Evolutionary conservation across 2,113 vertebrate species (phyloP), one percentile per base, ranked within the genome.

Genomic region (Dissostichus mawsoni): DNA sequence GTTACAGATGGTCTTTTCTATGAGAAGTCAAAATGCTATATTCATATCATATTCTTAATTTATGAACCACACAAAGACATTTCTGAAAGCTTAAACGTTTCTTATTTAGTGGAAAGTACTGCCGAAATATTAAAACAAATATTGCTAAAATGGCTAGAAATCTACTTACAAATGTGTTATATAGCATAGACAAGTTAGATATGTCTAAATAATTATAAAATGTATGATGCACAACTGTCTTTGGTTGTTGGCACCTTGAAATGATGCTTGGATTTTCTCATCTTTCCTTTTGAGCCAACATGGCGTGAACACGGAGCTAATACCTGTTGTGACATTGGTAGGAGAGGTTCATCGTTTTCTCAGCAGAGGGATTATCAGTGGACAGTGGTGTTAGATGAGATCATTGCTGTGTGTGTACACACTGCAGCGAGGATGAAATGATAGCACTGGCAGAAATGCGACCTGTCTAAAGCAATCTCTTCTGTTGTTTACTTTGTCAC

Each of bases 401-500:
- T 10, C 52, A 53, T 53, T 53, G 52, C 18, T 51, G 23, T 80
- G 76, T 75, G 61, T 71, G 47, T 51, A 56, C 48, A 56, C 62
- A 45, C 59, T 45, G 29, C 25, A 77, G 59, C 74, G 63, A 23
- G 33, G 66, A 76, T 70, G 56, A 86, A 82, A 86, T 86, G 88
- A 87, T 77, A 76, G 53, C 62, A 29, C 58, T 8, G 65, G 45
- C 78, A 66, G 62, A 82, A 71, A 74, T 44, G 73, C 70, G 74
- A 86, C 86, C 74, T 72, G 89, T 82, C 86, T 50, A 6, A 76
- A 75, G 76, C 76, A 61, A 71, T 86, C 78, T 76, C 80, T 69
- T 56, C 69, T 63, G 71, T 51, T 90, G 90, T 90, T 90, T 92
- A 85, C 82, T 78, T 81, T 84, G 86, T 87, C 89, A 76, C 77